These are phyloP conservation scores for Vidua chalybeata DNA, from an alignment of 2,113 vertebrate genomes.

Conservation along the genomic window DNA sequence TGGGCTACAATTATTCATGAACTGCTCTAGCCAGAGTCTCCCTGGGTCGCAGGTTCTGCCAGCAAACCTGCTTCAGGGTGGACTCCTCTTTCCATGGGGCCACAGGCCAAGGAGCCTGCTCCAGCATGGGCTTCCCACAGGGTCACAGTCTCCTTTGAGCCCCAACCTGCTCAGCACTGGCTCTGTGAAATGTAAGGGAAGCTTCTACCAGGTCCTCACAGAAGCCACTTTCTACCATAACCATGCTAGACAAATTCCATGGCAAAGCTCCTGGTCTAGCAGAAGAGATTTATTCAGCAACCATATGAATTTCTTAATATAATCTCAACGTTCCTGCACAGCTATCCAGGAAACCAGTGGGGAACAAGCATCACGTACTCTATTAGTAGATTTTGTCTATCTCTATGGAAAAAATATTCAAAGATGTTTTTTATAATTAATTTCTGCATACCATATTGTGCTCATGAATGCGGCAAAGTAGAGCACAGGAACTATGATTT, in stretches of 20 bases:
- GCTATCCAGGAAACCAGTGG: neutral
- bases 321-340: neutral
- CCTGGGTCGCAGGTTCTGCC: neutral
- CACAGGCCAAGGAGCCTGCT: neutral
- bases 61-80: neutral
- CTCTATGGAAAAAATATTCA: neutral
- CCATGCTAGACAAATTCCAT: neutral
- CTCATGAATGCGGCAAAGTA: neutral
- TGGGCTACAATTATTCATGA: neutral
- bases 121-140: neutral
- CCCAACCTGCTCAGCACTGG: neutral
- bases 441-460: neutral
- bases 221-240: neutral
- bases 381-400: neutral
- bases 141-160: neutral
- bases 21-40: neutral
- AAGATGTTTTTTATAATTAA: neutral
- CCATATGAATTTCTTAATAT: neutral
- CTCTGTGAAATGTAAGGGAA: neutral
- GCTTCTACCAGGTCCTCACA: neutral
- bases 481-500: neutral
- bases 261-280: neutral
- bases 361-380: accelerated
- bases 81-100: neutral
- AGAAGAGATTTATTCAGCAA: neutral